phyloP scores from a whole-genome alignment of 1,140 invertebrate species.

The Myzus persicae region DNA sequence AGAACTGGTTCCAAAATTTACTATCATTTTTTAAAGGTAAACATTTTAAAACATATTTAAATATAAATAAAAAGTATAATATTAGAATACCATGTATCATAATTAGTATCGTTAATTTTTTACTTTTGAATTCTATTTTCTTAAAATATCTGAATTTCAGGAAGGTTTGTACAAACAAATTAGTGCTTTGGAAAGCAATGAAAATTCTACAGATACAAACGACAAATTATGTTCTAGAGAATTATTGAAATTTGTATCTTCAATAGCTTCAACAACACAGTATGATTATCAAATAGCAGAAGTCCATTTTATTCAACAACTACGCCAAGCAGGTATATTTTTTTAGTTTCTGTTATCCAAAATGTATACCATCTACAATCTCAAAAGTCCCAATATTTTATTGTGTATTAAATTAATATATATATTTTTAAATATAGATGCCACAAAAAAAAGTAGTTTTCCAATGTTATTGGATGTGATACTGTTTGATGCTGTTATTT shows the following conservation, averaged over 20 bases:
- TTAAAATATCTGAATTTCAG: conserved; percentile 23
- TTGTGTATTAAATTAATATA: too few relatives aligned
- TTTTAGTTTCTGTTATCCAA: not conserved
- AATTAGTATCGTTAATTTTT: not conserved
- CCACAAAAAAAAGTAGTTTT: not conserved
- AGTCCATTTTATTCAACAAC: conserved; percentile 41
- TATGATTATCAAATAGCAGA: conserved; percentile 46
- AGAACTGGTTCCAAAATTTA: conserved; percentile 77
- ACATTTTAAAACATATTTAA: not conserved
- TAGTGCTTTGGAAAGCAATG: not conserved
- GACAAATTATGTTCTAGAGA: not conserved
- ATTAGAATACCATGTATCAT: not conserved
- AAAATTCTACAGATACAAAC: not conserved
- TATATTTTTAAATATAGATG: not conserved
- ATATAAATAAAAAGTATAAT: not conserved
- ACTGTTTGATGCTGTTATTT: conserved; percentile 43
- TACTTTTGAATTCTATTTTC: not conserved
- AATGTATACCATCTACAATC: not conserved
- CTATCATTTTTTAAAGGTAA: conserved; percentile 74
- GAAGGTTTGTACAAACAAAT: conserved; percentile 28
- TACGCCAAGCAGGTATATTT: conserved; percentile 23
- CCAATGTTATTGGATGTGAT: conserved; percentile 46
- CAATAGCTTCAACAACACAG: not conserved
- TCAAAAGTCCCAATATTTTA: not conserved
- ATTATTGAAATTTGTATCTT: conserved; percentile 6